Conservation (phyloP, 2,888 invertebrate genomes). For the Lithosia quadra region DNA sequence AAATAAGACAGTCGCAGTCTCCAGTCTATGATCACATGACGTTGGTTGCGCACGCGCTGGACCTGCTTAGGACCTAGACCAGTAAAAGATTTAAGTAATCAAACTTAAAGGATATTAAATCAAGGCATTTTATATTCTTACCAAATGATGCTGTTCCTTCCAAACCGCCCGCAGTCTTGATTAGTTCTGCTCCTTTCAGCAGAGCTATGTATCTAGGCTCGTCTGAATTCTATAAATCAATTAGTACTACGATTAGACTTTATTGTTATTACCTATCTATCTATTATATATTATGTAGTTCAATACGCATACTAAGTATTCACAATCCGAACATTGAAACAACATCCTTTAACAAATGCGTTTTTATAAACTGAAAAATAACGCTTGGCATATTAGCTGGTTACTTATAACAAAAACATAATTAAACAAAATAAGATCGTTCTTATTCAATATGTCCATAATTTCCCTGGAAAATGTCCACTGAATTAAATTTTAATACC, state of each 20-base stretch:
- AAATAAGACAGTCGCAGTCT: constrained; percentile 91
- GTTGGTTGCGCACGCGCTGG: constrained; percentile 87
- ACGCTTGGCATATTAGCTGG: background rate
- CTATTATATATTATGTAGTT: too few relatives aligned
- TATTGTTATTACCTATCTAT: too few relatives aligned
- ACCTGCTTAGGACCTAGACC: background rate
- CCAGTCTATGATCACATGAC: constrained; percentile 94
- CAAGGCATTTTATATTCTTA: constrained; percentile 31
- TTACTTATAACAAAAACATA: too few relatives aligned
- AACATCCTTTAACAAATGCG: too few relatives aligned
- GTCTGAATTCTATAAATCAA: constrained; percentile 81
- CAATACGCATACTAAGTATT: background rate
- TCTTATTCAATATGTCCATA: too few relatives aligned
- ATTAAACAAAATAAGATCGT: too few relatives aligned
- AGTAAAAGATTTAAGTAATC: background rate
- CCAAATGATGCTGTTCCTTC: constrained; percentile 69
- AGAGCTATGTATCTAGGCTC: constrained; percentile 87
- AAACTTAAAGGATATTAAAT: background rate
- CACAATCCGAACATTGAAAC: background rate
- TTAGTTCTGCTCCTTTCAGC: constrained; percentile 85
- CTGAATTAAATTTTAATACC: too few relatives aligned
- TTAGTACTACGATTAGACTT: background rate
- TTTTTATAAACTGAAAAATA: background rate
- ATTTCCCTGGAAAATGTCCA: too few relatives aligned
- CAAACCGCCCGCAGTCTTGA: constrained; percentile 72